Conservation (phyloP, 2,113 vertebrate species). For the Pseudorhombus dupliciocellatus region DNA sequence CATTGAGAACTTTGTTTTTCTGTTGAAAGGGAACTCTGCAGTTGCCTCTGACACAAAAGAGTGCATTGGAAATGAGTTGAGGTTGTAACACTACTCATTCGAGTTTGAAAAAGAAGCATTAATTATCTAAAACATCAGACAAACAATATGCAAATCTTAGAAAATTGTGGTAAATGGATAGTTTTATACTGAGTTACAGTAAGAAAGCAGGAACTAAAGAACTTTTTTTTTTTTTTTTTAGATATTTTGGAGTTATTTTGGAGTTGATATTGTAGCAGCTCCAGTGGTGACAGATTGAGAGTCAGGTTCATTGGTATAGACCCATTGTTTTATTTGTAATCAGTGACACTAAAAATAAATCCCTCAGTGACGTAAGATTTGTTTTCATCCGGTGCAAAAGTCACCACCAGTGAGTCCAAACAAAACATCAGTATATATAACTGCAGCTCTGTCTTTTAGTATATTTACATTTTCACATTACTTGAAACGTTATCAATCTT, state of each 20-base stretch:
- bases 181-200: not conserved
- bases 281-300: not conserved
- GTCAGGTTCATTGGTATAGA: not conserved
- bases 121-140: not conserved
- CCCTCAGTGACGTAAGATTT: not conserved
- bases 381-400: not conserved
- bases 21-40: slow-evolving; percentile 26
- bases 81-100: not conserved
- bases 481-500: too few relatives aligned
- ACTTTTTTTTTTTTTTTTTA: too few relatives aligned
- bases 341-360: not conserved
- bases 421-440: not conserved
- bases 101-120: not conserved
- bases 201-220: too few relatives aligned
- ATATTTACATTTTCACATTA: too few relatives aligned
- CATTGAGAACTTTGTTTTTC: slow-evolving; percentile 49
- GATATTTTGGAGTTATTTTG: not conserved
- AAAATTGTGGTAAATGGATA: not conserved
- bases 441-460: too few relatives aligned
- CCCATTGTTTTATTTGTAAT: slow-evolving; percentile 34
- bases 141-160: not conserved
- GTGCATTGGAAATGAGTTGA: not conserved
- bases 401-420: not conserved
- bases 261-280: not conserved
- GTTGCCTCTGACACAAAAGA: slow-evolving; percentile 26